phyloP scores from a whole-genome alignment of 2,888 invertebrate genomes.

The Dryococelus australis region DNA sequence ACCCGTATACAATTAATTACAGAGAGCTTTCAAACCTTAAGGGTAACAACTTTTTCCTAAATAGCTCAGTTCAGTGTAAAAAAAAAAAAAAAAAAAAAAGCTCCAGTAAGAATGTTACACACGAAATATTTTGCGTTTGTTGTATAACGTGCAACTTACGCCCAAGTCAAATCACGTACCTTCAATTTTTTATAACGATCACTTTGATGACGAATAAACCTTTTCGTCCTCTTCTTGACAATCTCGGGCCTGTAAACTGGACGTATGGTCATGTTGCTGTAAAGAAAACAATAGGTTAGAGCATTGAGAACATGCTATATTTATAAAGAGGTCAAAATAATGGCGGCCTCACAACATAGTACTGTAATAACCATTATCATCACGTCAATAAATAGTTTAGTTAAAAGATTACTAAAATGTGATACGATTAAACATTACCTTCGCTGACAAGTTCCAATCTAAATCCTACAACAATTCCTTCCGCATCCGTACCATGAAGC shows the following conservation, averaged over 20 bases:
- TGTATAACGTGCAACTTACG: no score
- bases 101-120: no score
- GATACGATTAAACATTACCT: not conserved
- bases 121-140: no score
- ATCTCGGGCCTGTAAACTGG: constrained; percentile 89
- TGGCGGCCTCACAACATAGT: no score
- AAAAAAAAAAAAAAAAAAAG: no score
- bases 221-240: constrained; percentile 97
- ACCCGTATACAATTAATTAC: no score
- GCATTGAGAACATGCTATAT: not conserved
- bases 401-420: not conserved
- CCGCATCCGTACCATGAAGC: no score
- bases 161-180: constrained; percentile 62
- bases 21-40: no score
- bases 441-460: not conserved
- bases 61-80: no score
- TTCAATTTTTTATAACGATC: constrained; percentile 97
- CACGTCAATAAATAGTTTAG: not conserved
- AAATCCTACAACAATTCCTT: not conserved
- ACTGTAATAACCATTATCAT: no score
- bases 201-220: constrained; percentile 98
- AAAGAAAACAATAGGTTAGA: not conserved
- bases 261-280: constrained; percentile 56
- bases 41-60: no score
- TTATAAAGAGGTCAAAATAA: no score